These are phyloP conservation scores for Diorhabda carinulata DNA, from an alignment of 1,140 invertebrate genomes.

Conservation along the genomic window DNA sequence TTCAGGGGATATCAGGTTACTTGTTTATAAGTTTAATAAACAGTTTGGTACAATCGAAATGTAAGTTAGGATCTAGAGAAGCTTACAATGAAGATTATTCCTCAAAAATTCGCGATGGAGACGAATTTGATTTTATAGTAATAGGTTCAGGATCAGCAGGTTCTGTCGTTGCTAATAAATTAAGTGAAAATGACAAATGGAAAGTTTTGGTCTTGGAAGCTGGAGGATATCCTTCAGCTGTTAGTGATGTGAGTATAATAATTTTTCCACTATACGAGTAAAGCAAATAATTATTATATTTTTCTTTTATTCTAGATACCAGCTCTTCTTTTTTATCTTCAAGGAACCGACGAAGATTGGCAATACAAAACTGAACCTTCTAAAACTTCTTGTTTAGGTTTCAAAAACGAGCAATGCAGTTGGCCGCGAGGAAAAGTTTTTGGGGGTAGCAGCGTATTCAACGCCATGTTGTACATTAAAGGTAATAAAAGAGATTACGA, in stretches of 20 bases:
- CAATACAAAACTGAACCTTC: slow-evolving; percentile 84
- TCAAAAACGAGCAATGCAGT: slow-evolving; percentile 32
- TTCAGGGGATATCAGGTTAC: slow-evolving; percentile 25
- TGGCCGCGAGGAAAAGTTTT: slow-evolving; percentile 48
- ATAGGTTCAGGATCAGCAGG: slow-evolving; percentile 34
- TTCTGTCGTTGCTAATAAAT: slow-evolving; percentile 32
- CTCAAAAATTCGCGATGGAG: slow-evolving; percentile 20
- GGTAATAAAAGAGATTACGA: slow-evolving; percentile 48
- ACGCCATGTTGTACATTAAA: slow-evolving; percentile 81
- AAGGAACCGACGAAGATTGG: slow-evolving; percentile 62
- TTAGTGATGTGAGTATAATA: slow-evolving; percentile 29
- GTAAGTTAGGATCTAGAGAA: slow-evolving; percentile 20
- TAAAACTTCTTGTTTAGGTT: slow-evolving; percentile 66
- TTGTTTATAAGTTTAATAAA: slow-evolving; percentile 33
- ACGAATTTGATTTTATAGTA: slow-evolving; percentile 39
- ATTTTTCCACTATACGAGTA: not conserved
- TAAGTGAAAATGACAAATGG: slow-evolving; percentile 31
- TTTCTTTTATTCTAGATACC: slow-evolving; percentile 25
- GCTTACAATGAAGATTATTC: slow-evolving; percentile 25
- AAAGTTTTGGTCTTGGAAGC: slow-evolving; percentile 36
- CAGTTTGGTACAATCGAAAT: slow-evolving; percentile 22
- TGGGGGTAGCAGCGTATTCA: slow-evolving; percentile 59
- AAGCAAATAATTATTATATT: not conserved
- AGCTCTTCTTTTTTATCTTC: slow-evolving; percentile 25
- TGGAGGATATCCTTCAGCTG: slow-evolving; percentile 29